phyloP scores from a whole-genome alignment of 2,113 vertebrate genomes.

The Chiloscyllium plagiosum region DNA sequence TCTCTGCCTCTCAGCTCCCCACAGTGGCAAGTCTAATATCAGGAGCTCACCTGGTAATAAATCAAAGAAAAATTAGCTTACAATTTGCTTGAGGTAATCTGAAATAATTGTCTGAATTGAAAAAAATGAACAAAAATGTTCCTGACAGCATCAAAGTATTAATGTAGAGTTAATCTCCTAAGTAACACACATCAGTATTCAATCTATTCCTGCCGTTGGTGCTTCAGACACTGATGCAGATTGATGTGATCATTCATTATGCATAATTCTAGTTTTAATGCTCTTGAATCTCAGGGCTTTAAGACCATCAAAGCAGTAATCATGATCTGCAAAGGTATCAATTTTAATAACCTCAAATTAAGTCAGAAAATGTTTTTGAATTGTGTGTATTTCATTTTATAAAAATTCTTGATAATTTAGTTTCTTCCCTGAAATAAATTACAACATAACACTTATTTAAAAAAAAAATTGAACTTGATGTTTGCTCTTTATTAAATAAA shows the following conservation, averaged over 20 bases:
- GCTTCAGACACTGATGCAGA: conserved; percentile 17
- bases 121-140: not conserved
- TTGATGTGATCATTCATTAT: conserved; percentile 36
- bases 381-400: not conserved
- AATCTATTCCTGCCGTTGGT: conserved; percentile 11
- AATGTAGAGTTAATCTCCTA: conserved; percentile 19
- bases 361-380: not conserved
- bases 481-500: not conserved
- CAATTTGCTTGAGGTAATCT: conserved; percentile 17
- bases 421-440: conserved; percentile 20
- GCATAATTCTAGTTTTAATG: conserved; percentile 23
- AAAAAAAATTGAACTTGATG: no score
- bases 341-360: conserved; percentile 14
- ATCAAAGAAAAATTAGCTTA: conserved; percentile 24
- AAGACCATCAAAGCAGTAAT: not conserved
- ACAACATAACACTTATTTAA: not conserved
- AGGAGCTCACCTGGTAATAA: not conserved
- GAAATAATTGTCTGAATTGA: conserved; percentile 3
- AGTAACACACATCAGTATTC: not conserved
- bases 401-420: not conserved
- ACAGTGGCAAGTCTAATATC: conserved; percentile 8
- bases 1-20: conserved; percentile 19
- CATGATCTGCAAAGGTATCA: not conserved
- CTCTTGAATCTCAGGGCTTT: not conserved
- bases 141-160: conserved; percentile 32